Evolutionary conservation across 2,888 invertebrate species (phyloP).

Genomic region (Callimorpha dominula): DNA sequence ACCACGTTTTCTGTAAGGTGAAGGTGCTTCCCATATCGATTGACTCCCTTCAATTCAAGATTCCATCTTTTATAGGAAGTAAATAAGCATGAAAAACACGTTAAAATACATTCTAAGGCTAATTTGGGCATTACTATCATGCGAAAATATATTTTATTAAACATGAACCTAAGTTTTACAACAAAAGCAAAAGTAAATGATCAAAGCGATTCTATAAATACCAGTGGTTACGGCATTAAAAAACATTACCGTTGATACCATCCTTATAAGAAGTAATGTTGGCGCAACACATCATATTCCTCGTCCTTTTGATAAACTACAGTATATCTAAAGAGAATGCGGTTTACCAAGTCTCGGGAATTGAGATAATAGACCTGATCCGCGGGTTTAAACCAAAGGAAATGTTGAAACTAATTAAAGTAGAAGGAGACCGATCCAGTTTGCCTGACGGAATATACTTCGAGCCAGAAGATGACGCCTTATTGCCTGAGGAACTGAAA

Average conservation of each 20-base stretch:
- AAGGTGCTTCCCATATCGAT: too few relatives aligned
- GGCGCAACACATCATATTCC: conserved; percentile 30
- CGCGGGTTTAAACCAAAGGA: conserved; percentile 53
- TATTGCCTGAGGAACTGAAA: conserved; percentile 40
- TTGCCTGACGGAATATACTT: conserved; percentile 66
- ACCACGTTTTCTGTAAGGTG: too few relatives aligned
- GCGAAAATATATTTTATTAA: background rate
- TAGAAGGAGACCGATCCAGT: conserved; percentile 43
- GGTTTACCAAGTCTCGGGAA: conserved; percentile 54
- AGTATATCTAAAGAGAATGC: conserved; percentile 48
- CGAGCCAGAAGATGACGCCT: conserved; percentile 58
- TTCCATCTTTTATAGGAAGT: too few relatives aligned
- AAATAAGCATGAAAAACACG: too few relatives aligned
- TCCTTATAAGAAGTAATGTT: conserved; percentile 49
- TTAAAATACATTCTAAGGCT: background rate
- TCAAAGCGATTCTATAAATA: conserved; percentile 55
- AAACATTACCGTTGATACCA: conserved; percentile 53
- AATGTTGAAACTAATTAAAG: conserved; percentile 49
- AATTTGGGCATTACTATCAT: background rate
- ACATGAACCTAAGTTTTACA: background rate
- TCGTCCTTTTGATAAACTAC: conserved; percentile 41
- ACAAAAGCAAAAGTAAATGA: conserved; percentile 12
- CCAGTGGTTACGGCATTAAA: conserved; percentile 28
- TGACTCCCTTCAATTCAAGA: too few relatives aligned
- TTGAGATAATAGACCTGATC: conserved; percentile 56